phyloP scores from a whole-genome alignment of 2,797 vertebrate genomes.

The Forpus xanthops region DNA sequence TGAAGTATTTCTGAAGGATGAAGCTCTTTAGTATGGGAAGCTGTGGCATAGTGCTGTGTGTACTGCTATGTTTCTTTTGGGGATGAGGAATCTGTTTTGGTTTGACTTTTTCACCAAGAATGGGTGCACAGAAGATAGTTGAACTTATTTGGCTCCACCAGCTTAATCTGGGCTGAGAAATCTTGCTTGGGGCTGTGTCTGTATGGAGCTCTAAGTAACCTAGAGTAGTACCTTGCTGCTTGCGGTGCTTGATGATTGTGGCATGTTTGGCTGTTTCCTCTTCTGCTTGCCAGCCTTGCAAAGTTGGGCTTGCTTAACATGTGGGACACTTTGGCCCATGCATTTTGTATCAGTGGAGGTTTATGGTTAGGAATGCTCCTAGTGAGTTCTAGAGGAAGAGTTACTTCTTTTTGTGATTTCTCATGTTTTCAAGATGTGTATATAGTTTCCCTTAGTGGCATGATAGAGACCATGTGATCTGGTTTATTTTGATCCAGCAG shows the following conservation, averaged over 20 bases:
- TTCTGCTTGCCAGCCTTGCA: neutral
- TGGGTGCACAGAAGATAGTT: neutral
- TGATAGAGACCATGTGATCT: neutral
- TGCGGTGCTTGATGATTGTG: rapidly evolving
- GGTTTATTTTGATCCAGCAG: conserved; percentile 27
- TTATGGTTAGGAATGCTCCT: neutral
- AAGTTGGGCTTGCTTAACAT: neutral
- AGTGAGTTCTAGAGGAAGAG: neutral
- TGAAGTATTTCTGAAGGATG: neutral
- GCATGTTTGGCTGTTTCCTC: neutral
- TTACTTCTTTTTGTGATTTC: neutral
- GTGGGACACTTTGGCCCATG: rapidly evolving
- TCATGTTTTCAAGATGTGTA: neutral
- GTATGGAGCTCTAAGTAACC: neutral
- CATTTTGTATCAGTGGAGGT: neutral
- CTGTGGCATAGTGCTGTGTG: neutral
- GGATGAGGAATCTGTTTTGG: neutral
- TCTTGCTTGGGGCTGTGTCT: neutral
- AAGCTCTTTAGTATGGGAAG: neutral
- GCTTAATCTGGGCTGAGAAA: neutral
- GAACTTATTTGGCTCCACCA: neutral
- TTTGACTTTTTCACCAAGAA: neutral
- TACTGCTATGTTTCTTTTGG: neutral
- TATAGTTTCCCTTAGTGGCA: neutral
- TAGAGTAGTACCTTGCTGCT: neutral